phyloP scores from a whole-genome alignment of 2,113 vertebrate genomes.

The Calypte anna region DNA sequence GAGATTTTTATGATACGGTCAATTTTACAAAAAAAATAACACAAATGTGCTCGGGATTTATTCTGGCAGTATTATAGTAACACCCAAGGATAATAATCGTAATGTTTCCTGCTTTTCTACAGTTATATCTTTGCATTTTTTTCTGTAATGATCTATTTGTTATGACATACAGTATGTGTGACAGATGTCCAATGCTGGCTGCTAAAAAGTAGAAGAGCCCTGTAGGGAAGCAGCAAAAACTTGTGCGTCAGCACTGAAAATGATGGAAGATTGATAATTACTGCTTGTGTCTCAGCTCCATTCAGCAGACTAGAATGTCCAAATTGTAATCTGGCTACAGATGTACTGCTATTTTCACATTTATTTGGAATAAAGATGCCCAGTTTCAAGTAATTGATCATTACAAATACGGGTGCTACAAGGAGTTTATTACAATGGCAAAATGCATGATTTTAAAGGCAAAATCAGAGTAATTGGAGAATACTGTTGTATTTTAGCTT shows the following conservation, averaged over 20 bases:
- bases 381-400: slow-evolving; percentile 11
- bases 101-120: slow-evolving; percentile 49
- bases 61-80: slow-evolving; percentile 50
- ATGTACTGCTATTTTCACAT: background rate
- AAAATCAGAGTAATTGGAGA: background rate
- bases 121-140: slow-evolving; percentile 41
- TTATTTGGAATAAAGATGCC: background rate
- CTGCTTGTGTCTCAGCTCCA: background rate
- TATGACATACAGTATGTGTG: slow-evolving; percentile 75
- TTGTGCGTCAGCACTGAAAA: slow-evolving; percentile 32
- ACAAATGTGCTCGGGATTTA: slow-evolving; percentile 48
- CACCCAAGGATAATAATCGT: background rate
- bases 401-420: background rate
- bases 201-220: slow-evolving; percentile 62
- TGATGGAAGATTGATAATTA: slow-evolving; percentile 43
- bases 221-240: slow-evolving; percentile 66
- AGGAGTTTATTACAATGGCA: background rate
- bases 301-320: background rate
- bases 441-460: background rate
- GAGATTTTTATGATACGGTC: slow-evolving; percentile 35
- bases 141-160: slow-evolving; percentile 70
- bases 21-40: slow-evolving; percentile 56
- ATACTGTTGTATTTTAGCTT: background rate
- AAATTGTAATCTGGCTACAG: background rate
- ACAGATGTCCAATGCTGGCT: slow-evolving; percentile 76